Base-by-base conservation (phyloP, 1,140 invertebrate genomes). In the Copidosoma floridanum region DNA sequence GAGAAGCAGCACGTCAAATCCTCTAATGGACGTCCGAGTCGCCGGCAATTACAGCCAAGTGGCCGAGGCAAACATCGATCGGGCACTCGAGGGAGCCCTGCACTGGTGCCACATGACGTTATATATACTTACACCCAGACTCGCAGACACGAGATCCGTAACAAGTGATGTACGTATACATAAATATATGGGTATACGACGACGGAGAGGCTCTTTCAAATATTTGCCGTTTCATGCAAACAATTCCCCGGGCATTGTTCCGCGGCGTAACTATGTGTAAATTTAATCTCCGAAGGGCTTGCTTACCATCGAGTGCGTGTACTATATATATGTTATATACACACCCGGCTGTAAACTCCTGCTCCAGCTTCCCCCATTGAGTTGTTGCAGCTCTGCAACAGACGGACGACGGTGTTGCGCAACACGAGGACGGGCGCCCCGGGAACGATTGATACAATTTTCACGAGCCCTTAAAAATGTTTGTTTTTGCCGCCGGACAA, bases 191-290 rank as follows among this genome's bases (percentile, higher is more conserved):
- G n/a, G n/a, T n/a, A n/a, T n/a, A n/a, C n/a, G n/a, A n/a, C n/a
- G 20, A 20, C 8, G 21, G 57, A 62, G 68, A 68, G 65, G 57
- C 65, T 71, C 69, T 65, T 58, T 77, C 72, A 75, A 78, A 79
- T 79, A 79, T 78, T 78, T 78, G 75, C 70, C 66, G 64, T 68
- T 64, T 67, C 67, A 69, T 66, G 66, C 71, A 78, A 77, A 75
- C 76, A 72, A 69, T 65, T 51, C 27, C n/a, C 26, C 57, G n/a
- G n/a, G n/a, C 59, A 74, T 79, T 80, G 78, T 80, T 80, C 74
- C 69, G 66, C 61, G 64, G 73, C 71, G 78, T 71, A 76, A 80
- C 73, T 75, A 76, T 79, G 76, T 79, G 78, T 80, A 79, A 79
- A 80, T 80, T 80, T 80, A 77, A 79, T 79, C 74, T 78, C 68